Conservation (phyloP, 2,888 invertebrate species). For the Thymelicus lineola region DNA sequence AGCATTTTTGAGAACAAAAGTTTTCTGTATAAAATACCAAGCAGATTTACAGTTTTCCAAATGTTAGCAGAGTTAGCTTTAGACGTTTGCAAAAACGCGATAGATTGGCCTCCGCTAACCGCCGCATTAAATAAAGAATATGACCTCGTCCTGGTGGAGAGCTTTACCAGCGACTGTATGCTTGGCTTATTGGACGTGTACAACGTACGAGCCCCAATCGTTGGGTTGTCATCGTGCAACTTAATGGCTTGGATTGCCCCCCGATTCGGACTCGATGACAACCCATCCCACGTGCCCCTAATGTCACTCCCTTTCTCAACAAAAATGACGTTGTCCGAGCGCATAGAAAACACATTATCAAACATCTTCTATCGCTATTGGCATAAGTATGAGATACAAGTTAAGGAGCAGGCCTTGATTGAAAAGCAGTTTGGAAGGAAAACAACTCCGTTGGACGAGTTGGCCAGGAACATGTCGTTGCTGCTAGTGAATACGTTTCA, state of each 20-base stretch:
- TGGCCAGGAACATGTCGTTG: constrained; percentile 81
- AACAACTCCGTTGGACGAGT: constrained; percentile 78
- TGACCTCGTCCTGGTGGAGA: constrained; percentile 86
- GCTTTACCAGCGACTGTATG: constrained; percentile 88
- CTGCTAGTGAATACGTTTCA: constrained; percentile 87
- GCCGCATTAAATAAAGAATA: constrained; percentile 77
- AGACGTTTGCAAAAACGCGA: constrained; percentile 66
- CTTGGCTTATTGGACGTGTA: constrained; percentile 85
- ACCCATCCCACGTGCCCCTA: constrained; percentile 83
- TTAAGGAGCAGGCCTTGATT: constrained; percentile 67
- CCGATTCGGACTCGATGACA: constrained; percentile 75
- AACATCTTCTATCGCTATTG: constrained; percentile 62
- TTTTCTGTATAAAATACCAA: constrained; percentile 52
- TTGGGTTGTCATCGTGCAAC: constrained; percentile 83
- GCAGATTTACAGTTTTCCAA: constrained; percentile 57
- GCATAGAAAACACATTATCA: constrained; percentile 69
- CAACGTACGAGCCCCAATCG: constrained; percentile 78
- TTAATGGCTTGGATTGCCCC: constrained; percentile 84
- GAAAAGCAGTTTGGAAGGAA: constrained; percentile 75
- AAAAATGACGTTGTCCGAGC: constrained; percentile 79
- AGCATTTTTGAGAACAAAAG: constrained; percentile 56
- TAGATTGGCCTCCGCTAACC: constrained; percentile 65
- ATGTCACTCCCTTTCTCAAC: constrained; percentile 77
- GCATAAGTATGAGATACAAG: constrained; percentile 63
- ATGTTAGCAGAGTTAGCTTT: constrained; percentile 64